These are phyloP conservation scores for Aldrovandia affinis DNA, from an alignment of 2,797 vertebrate species.

Conservation along the genomic window DNA sequence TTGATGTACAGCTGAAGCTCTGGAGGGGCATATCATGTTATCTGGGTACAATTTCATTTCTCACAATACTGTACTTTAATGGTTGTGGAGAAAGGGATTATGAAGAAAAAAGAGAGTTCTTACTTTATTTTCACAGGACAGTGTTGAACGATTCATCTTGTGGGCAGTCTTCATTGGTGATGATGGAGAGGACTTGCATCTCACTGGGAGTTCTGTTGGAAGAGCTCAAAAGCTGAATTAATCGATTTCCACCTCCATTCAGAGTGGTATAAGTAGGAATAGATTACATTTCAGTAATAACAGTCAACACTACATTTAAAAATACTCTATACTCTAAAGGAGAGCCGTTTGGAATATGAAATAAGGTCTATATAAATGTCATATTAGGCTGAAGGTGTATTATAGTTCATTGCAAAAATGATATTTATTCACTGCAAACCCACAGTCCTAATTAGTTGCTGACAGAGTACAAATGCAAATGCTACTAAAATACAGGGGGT, in stretches of 20 bases:
- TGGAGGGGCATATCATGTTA: no score
- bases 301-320: slow-evolving; percentile 22
- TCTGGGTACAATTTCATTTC: no score
- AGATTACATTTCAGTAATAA: not conserved
- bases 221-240: slow-evolving; percentile 26
- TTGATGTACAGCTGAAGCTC: no score
- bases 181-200: slow-evolving; percentile 80
- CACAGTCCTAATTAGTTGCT: no score
- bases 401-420: not conserved
- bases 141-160: slow-evolving; percentile 75
- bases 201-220: slow-evolving; percentile 68
- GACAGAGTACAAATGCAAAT: not conserved
- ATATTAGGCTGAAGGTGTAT: not conserved
- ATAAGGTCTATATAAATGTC: not conserved
- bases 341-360: no score
- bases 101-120: slow-evolving; percentile 46
- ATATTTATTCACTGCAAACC: no score
- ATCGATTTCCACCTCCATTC: not conserved
- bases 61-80: no score
- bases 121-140: slow-evolving; percentile 79
- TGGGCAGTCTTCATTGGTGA: slow-evolving; percentile 77
- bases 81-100: slow-evolving; percentile 17
- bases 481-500: not conserved
- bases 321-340: no score
- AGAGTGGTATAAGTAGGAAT: not conserved